These are phyloP conservation scores for Coluber constrictor DNA, from an alignment of 2,797 vertebrate genomes.

Conservation along the genomic window DNA sequence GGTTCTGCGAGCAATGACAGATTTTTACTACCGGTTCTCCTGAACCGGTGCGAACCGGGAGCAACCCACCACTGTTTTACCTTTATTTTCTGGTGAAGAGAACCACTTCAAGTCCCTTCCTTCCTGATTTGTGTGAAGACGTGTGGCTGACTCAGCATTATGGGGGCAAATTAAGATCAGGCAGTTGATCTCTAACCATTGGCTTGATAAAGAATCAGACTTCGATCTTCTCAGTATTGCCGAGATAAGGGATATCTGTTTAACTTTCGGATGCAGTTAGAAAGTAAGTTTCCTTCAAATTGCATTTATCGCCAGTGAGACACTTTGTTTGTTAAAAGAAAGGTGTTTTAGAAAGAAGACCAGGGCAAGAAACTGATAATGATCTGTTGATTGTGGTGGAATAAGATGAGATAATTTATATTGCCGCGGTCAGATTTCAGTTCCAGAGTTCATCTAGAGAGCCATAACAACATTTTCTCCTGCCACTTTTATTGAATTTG, in stretches of 20 bases:
- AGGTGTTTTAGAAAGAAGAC: background rate
- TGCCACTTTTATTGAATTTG: background rate
- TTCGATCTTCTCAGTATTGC: constrained; percentile 24
- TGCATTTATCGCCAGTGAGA: constrained; percentile 6
- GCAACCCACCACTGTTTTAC: background rate
- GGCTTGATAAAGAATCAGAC: constrained; percentile 46
- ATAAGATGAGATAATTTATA: background rate
- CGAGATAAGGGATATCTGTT: background rate
- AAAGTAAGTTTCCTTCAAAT: background rate
- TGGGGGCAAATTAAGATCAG: background rate
- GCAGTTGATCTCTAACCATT: background rate
- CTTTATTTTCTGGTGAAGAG: background rate
- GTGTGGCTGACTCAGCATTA: constrained; percentile 43
- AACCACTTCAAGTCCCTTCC: background rate
- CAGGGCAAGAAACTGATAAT: background rate
- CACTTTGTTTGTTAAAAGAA: background rate
- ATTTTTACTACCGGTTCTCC: no score
- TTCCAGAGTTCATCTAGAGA: background rate
- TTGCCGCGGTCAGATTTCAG: background rate
- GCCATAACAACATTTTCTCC: no score
- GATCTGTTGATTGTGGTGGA: background rate
- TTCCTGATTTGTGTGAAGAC: no score
- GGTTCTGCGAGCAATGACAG: no score
- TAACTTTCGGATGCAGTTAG: background rate
- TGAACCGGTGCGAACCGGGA: no score